Base-by-base conservation (phyloP, 2,888 invertebrate genomes). In the Tenthredo mesomela region DNA sequence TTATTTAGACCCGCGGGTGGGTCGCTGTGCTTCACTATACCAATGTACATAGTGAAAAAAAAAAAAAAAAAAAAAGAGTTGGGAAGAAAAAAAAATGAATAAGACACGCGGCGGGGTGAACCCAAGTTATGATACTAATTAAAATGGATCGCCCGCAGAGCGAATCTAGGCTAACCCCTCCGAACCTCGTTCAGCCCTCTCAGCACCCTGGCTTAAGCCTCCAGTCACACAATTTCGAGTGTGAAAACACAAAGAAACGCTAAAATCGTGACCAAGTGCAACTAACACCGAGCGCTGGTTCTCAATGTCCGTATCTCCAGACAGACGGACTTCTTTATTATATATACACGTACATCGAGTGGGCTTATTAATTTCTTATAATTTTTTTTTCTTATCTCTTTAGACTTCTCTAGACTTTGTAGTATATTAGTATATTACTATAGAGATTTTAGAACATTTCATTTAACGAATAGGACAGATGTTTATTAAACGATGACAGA, bases 241-340 rank as follows among this genome's bases (percentile, higher is more conserved):
- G 54, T 84, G 75, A 84, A 88, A 87, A 87, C 86, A 90, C 88
- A 89, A 89, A 89, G 88, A 88, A 89, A 88, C 86, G 88, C 87
- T 85, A 88, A 89, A 91, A 90, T 92, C 92, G 92, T 92, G 92
- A 91, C 91, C 91, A 92, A 92, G 92, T 91, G 90, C 88, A 86
- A 85, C 84, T 86, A 85, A 84, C 86, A 70, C 33, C 70, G 84
- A 84, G 75, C 71, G 84, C 75, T 25, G 83, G 84, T 80, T 82
- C 75, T 77, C 85, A 37, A 25, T 71, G 67, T 85, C 82, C 75
- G 80, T 84, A 43, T 65, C 85, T 75, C 80, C 18, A 12, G 71
- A 33, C 18, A 12, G 71, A 33, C 71, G 50, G 82, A 58, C 29
- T 78, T 88, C 86, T 73, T 84, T 82, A 15, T 65, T 82, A n/a